These are phyloP conservation scores for Gisinianus flammeolus DNA, from an alignment of 2,888 invertebrate genomes.

Conservation along the genomic window DNA sequence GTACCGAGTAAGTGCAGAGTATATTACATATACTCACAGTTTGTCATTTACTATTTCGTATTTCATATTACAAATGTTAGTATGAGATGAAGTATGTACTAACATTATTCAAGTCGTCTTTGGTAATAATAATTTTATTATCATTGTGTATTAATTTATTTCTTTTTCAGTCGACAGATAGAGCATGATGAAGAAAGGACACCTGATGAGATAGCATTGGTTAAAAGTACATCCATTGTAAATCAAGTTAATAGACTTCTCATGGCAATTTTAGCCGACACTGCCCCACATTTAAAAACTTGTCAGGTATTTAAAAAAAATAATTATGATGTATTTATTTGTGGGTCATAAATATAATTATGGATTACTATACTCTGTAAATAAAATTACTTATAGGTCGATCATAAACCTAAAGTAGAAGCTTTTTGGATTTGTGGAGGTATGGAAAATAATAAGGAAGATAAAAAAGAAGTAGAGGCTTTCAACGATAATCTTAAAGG, in stretches of 20 bases:
- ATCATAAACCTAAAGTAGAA: slow-evolving; percentile 79
- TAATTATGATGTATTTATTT: background rate
- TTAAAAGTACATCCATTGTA: slow-evolving; percentile 59
- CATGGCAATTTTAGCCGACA: slow-evolving; percentile 67
- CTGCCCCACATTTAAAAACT: slow-evolving; percentile 69
- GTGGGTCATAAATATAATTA: too few relatives aligned
- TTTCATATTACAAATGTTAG: background rate
- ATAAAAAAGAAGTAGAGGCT: background rate
- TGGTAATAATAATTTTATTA: too few relatives aligned
- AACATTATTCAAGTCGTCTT: too few relatives aligned
- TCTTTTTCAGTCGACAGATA: slow-evolving; percentile 8
- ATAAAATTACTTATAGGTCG: slow-evolving; percentile 71
- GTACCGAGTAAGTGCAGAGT: slow-evolving; percentile 65
- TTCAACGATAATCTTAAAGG: background rate
- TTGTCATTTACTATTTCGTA: too few relatives aligned
- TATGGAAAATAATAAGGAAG: slow-evolving; percentile 66
- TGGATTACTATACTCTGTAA: too few relatives aligned
- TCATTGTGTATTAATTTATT: background rate
- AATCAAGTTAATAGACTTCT: slow-evolving; percentile 75
- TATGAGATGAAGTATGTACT: background rate
- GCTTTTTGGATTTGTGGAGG: slow-evolving; percentile 87
- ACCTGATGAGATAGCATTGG: slow-evolving; percentile 61
- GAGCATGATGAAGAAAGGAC: slow-evolving; percentile 44
- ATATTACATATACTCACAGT: too few relatives aligned
- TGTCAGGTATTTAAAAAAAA: too few relatives aligned